phyloP scores from a whole-genome alignment of 53 echinoderm and acorn worm species.

The Mesocentrotus franciscanus region DNA sequence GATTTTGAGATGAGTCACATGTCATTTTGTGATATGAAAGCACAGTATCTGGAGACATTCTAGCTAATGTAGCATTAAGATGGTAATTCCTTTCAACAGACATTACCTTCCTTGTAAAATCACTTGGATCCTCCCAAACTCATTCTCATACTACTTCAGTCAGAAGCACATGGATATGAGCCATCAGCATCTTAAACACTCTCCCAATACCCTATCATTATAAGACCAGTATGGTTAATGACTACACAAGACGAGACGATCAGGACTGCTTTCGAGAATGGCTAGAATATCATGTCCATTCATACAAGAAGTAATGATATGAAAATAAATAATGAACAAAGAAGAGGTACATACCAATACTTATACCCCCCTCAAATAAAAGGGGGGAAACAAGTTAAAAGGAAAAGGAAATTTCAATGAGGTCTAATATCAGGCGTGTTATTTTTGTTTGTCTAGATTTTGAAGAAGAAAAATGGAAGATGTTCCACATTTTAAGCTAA shows the following conservation, averaged over 20 bases:
- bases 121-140: background rate
- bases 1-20: slow-evolving; percentile 25
- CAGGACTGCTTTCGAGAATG: background rate
- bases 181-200: background rate
- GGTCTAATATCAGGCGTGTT: no score
- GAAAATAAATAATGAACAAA: background rate
- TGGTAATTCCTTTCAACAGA: slow-evolving; percentile 53
- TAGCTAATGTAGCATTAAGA: slow-evolving; percentile 61
- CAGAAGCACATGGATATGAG: slow-evolving; percentile 48
- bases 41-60: slow-evolving; percentile 42
- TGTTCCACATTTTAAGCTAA: no score
- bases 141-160: background rate
- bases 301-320: background rate
- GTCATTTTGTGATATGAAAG: slow-evolving; percentile 28
- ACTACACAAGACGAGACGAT: background rate
- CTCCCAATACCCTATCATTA: background rate
- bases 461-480: no score
- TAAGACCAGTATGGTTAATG: background rate
- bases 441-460: no score
- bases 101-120: slow-evolving; percentile 28
- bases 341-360: background rate
- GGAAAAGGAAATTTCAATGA: no score
- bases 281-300: background rate
- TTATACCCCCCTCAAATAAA: background rate
- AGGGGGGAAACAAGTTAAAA: no score